Base-by-base conservation (phyloP, 1,140 invertebrate genomes). In the Drosophila nebulosa region DNA sequence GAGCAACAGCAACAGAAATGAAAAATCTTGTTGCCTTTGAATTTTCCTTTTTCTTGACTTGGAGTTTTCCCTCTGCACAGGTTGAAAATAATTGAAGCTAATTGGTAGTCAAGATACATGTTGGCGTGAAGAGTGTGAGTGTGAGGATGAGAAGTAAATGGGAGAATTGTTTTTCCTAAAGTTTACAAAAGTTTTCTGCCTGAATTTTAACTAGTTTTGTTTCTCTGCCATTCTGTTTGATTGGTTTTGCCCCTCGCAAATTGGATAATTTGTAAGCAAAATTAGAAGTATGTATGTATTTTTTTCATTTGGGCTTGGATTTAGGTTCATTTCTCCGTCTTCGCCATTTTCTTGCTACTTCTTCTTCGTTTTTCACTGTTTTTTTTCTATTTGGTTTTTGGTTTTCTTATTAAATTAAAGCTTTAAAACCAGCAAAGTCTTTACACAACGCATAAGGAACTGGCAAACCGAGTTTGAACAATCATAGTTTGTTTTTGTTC, bases 391-490 rank as follows among this genome's bases (percentile, higher is more conserved):
- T 51, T 14, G 3, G 7, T 26, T 62, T 52, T 64, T 73, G 22
- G 64, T 64, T 36, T 60, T 71, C 73, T 74, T 52, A 72, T 73
- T 35, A 73, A 80, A 69, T 64, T 73, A 73, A 80, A 80, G 78
- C 78, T 73, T 68, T 73, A 18, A 36, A 64, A 59, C 64, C 64
- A 50, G 36, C 35, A 22, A 60, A 74, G 71, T 72, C 63, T 66
- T 76, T 70, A 71, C 67, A 80, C 65, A 74, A 74, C 67, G 70
- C 63, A 69, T 76, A 67, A 85, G 80, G 80, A 85, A 85, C 80
- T 86, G 81, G 64, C 69, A 65, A 86, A 80, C 77, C 80, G 75
- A 84, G 69, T 66, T 66, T 36, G 53, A 60, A 60, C 51, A 64
- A 64, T 57, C 51, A 67, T 67, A 69, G 36, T 51, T 35, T 16